Evolutionary conservation across 1,140 invertebrate genomes (phyloP).

Genomic region (Drosophila micromelanica): DNA sequence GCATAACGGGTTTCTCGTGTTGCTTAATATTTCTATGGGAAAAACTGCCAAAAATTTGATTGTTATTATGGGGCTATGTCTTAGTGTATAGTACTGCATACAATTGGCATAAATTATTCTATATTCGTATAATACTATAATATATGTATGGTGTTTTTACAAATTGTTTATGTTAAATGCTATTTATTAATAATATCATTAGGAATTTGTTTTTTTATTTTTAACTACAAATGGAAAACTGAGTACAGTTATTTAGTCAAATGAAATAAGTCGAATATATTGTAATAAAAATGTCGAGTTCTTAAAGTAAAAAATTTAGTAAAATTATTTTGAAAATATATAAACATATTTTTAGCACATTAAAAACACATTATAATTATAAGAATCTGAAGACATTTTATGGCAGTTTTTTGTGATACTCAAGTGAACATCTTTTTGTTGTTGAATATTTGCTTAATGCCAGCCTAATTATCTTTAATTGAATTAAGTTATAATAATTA

Average conservation of each 20-base stretch:
- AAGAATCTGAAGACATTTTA: conserved; percentile 54
- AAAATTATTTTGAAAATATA: conserved; percentile 20
- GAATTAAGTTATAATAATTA: conserved; percentile 66
- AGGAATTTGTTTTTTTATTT: conserved; percentile 52
- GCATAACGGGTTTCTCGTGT: conserved; percentile 9
- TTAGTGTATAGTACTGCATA: conserved; percentile 51
- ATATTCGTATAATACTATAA: conserved; percentile 11
- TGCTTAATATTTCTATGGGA: background rate
- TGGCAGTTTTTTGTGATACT: conserved; percentile 65
- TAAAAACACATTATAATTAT: conserved; percentile 1
- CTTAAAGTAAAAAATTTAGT: conserved; percentile 27
- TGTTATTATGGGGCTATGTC: conserved; percentile 58
- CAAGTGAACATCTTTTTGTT: conserved; percentile 51
- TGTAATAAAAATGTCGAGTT: conserved; percentile 26
- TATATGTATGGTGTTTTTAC: conserved; percentile 46
- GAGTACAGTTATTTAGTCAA: conserved; percentile 12
- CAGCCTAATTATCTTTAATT: conserved; percentile 28
- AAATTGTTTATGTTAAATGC: conserved; percentile 47
- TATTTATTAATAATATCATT: conserved; percentile 49
- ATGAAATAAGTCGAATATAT: background rate
- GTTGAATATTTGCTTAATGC: conserved; percentile 55
- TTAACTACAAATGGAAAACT: conserved; percentile 42
- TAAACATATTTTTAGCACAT: conserved; percentile 39
- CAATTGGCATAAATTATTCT: conserved; percentile 43
- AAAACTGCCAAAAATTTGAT: conserved; percentile 68